Evolutionary conservation across 2,797 vertebrate species (phyloP).

Genomic region (Salarias fasciatus): DNA sequence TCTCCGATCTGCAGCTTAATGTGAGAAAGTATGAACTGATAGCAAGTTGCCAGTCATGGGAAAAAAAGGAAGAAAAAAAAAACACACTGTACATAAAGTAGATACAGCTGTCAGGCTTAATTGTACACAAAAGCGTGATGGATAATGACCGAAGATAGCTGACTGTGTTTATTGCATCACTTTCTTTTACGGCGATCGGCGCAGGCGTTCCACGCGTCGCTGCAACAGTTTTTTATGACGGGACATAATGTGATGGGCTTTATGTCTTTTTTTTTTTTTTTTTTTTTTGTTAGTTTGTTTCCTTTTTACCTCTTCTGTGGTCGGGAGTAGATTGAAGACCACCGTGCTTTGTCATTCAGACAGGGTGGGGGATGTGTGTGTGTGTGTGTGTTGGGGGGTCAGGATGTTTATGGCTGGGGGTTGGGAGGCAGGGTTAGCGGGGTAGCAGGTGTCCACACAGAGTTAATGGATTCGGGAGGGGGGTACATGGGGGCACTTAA

Average conservation of each 20-base stretch:
- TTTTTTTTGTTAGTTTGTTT: no score
- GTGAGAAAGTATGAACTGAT: conserved; percentile 64
- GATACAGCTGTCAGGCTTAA: conserved; percentile 71
- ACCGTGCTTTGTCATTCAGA: conserved; percentile 48
- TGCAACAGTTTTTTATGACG: conserved; percentile 13
- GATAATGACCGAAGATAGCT: conserved; percentile 66
- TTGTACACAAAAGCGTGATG: conserved; percentile 64
- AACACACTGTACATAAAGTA: conserved; percentile 60
- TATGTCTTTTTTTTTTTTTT: background rate
- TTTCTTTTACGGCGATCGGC: conserved; percentile 53
- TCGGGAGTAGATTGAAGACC: conserved; percentile 7
- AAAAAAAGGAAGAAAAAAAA: conserved; percentile 51
- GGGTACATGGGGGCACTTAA: conserved; percentile 50
- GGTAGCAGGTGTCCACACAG: conserved; percentile 78
- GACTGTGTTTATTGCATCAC: conserved; percentile 33
- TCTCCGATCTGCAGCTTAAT: conserved; percentile 73
- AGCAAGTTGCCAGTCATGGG: conserved; percentile 75
- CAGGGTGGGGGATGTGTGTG: conserved; percentile 38
- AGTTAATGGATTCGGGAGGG: conserved; percentile 66
- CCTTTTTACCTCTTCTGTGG: conserved; percentile 10
- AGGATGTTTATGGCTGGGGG: conserved; percentile 28
- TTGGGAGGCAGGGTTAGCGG: conserved; percentile 49
- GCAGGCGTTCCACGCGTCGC: conserved; percentile 14
- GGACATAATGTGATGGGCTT: conserved; percentile 9
- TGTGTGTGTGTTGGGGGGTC: conserved; percentile 11